phyloP scores from a whole-genome alignment of 2,888 invertebrate species.

The Acleris laterana region DNA sequence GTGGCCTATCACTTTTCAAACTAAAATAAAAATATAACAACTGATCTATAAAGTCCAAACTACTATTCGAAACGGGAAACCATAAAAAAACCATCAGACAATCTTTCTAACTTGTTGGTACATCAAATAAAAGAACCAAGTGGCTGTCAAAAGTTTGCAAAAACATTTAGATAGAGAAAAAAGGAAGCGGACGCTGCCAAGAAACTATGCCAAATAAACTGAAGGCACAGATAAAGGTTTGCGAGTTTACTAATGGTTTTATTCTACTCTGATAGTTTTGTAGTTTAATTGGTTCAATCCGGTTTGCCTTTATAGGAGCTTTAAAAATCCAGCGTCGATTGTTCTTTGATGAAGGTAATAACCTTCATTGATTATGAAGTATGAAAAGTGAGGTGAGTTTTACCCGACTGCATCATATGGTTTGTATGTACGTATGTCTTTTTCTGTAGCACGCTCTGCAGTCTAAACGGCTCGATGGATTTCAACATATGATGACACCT shows the following conservation, averaged over 20 bases:
- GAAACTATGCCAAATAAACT: slow-evolving; percentile 46
- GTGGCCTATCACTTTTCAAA: too few relatives aligned
- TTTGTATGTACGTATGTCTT: too few relatives aligned
- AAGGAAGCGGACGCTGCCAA: slow-evolving; percentile 40
- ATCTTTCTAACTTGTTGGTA: slow-evolving; percentile 15
- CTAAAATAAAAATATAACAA: too few relatives aligned
- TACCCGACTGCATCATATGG: too few relatives aligned
- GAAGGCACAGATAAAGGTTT: slow-evolving; percentile 41
- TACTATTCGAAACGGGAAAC: not conserved
- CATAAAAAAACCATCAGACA: not conserved
- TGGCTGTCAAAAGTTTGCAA: slow-evolving; percentile 47
- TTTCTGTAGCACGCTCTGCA: too few relatives aligned
- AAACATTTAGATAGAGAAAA: slow-evolving; percentile 48
- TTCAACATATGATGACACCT: too few relatives aligned
- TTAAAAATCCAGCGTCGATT: too few relatives aligned
- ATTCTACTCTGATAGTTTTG: slow-evolving; percentile 2
- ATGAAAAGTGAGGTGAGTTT: too few relatives aligned
- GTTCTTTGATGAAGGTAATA: too few relatives aligned
- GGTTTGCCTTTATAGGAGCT: not conserved
- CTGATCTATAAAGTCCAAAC: too few relatives aligned
- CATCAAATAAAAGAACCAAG: slow-evolving; percentile 38
- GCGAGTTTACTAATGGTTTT: slow-evolving; percentile 36
- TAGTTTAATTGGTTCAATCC: not conserved
- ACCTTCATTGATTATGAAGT: too few relatives aligned
- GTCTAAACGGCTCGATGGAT: too few relatives aligned